Base-by-base conservation (phyloP, 1,140 invertebrate genomes). In the Cydia fagiglandana region DNA sequence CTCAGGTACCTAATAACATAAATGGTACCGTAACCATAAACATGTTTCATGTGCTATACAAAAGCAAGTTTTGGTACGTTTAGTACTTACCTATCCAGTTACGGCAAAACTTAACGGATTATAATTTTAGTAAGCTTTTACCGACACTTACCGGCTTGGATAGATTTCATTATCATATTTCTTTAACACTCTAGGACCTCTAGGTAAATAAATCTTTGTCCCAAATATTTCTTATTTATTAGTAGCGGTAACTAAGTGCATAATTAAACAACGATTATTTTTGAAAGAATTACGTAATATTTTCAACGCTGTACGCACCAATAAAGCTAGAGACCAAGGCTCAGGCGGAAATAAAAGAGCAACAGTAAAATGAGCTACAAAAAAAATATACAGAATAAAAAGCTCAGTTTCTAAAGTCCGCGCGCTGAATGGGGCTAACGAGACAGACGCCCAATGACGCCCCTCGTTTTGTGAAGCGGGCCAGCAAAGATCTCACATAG, bases 391-490 rank as follows among this genome's bases (percentile, higher is more conserved):
- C 66, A 45, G 66, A 70, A 41, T 70, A 87, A 86, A 86, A 87
- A 81, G 79, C 66, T 76, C 77, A 80, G 77, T 83, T 80, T 82
- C 76, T 83, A 83, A 83, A 84, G 81, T 84, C 80, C 50, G 28
- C 13, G 13, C 15, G n/a, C 50, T 91, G 87, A 91, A 91, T 91
- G 82, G 84, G 79, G 73, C 86, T 91, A 91, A 91, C 85, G 87
- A 89, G 86, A 84, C 83, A 83, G 80, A 80, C 79, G 81, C 81
- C 78, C 78, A 50, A 50, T 76, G 81, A 76, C 81, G 80, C 77
- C 77, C 74, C 78, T 73, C 81, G 82, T 86, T 86, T 85, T 83
- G 83, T 82, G 75, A 77, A 79, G 70, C 76, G 75, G 77, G 47
- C 53, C 53, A 24, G 74, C 73, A 75, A 79, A 73, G 64, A 47